Evolutionary conservation across 1,140 invertebrate species (phyloP), one percentile per base, ranked within the genome.

Genomic region (Diorhabda sublineata): DNA sequence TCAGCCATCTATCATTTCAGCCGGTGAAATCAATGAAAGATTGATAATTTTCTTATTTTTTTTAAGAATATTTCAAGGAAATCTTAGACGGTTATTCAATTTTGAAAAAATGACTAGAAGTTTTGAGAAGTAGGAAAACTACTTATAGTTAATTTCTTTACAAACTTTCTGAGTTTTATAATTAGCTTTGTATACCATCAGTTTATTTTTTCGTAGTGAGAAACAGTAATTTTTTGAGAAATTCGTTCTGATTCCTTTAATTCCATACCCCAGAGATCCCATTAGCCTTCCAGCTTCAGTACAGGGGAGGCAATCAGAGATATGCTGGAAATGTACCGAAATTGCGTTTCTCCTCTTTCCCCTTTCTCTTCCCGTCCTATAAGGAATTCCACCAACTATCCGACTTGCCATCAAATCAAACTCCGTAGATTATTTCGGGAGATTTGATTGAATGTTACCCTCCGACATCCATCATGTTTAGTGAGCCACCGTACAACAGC

Each of bases 391-490:
- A 52, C 47, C 47, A n/a, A 42, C 67, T 72, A 69, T 69, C 68
- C 73, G 65, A n/a, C 64, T 65, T 66, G 66, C 73, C 73, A 72
- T 74, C 73, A 72, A 74, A 74, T 74, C 73, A 72, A 68, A 42
- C 64, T 59, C 71, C 52, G 26, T 26, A 74, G 70, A 72, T 74
- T 74, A 74, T 74, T 74, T 74, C 73, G 71, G 73, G 68, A 71
- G 68, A 71, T 74, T 74, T 74, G 73, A 74, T 74, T 74, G 73
- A 74, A 74, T 74, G 73, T 69, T 69, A 68, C 71, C 73, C 73
- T 71, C 66, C 69, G 73, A 67, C 73, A 74, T 74, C 73, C 71
- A 74, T 74, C 73, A 74, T 74, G 73, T 74, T 74, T 72, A 74
- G 73, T 67, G 71, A 70, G 72, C 66, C 73, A 66, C 71, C 71